Conservation (phyloP, 1,140 invertebrate genomes). For the Bursaphelenchus mucronatus region DNA sequence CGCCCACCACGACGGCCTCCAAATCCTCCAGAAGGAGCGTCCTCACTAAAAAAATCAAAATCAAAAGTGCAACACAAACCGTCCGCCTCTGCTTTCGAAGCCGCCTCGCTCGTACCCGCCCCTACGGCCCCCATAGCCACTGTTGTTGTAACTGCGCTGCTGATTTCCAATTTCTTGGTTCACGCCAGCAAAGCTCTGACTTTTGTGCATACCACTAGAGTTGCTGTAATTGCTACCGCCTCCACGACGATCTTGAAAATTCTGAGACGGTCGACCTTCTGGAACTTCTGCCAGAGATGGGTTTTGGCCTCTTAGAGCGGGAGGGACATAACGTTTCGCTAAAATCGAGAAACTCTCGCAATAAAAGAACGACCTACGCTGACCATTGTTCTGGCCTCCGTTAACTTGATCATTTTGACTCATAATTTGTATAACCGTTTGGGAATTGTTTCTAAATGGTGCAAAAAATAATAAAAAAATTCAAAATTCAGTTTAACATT, state of each 20-base stretch:
- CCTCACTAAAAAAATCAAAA: conserved; percentile 5
- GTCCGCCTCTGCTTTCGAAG: conserved; percentile 3
- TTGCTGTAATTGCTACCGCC: conserved; percentile 26
- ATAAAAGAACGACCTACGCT: conserved; percentile 5
- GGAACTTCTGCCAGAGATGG: conserved; percentile 25
- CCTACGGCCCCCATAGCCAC: no score
- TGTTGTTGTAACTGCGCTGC: not conserved
- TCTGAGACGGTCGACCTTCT: conserved; percentile 24
- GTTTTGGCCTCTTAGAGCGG: conserved; percentile 34
- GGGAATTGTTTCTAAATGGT: no score
- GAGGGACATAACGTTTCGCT: conserved; percentile 46
- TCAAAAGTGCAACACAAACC: conserved; percentile 6
- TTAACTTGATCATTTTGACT: conserved; percentile 19
- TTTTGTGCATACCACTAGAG: conserved; percentile 36
- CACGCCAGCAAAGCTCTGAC: conserved; percentile 49
- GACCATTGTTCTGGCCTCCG: conserved; percentile 16
- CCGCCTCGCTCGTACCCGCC: not conserved
- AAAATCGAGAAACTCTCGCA: not conserved
- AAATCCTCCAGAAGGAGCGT: not conserved
- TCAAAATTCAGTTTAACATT: no score
- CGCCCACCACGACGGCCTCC: conserved; percentile 32
- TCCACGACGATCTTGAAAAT: conserved; percentile 5
- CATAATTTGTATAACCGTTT: not conserved
- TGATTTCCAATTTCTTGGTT: conserved; percentile 19
- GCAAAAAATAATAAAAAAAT: no score